These are phyloP conservation scores for Pangasius krempfi DNA, from an alignment of 2,797 vertebrate species.

Conservation along the genomic window DNA sequence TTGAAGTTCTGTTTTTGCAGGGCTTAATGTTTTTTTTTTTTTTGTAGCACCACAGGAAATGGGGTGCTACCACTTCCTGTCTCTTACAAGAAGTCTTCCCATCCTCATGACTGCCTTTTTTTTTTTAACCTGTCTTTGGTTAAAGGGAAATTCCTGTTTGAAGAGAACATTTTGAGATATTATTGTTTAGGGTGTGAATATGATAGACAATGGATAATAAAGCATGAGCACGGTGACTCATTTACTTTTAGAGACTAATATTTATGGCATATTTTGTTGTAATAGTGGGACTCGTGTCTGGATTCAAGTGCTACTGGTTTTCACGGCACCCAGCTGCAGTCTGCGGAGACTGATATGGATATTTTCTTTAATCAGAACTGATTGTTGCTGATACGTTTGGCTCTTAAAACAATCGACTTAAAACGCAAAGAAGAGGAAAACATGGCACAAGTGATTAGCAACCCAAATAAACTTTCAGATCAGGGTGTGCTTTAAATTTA, in stretches of 20 bases:
- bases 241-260: neutral
- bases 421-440: neutral
- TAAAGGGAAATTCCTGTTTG: constrained; percentile 33
- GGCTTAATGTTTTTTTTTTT: constrained; percentile 42
- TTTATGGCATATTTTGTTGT: neutral
- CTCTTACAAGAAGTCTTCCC: constrained; percentile 42
- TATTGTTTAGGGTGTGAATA: constrained; percentile 11
- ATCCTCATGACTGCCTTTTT: constrained; percentile 13
- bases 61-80: constrained; percentile 65
- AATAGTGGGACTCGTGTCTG: neutral
- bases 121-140: neutral
- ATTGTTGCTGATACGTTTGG: neutral
- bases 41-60: constrained; percentile 63
- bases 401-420: neutral
- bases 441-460: neutral
- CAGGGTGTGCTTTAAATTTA: neutral
- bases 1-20: constrained; percentile 44
- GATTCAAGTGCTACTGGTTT: neutral
- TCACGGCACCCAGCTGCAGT: neutral
- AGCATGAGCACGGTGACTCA: neutral
- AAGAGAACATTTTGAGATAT: neutral
- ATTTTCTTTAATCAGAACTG: neutral
- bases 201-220: neutral
- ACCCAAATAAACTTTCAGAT: constrained; percentile 5
- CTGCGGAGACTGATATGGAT: constrained; percentile 12